phyloP scores from a whole-genome alignment of 2,113 vertebrate genomes.

The Anas platyrhynchos region DNA sequence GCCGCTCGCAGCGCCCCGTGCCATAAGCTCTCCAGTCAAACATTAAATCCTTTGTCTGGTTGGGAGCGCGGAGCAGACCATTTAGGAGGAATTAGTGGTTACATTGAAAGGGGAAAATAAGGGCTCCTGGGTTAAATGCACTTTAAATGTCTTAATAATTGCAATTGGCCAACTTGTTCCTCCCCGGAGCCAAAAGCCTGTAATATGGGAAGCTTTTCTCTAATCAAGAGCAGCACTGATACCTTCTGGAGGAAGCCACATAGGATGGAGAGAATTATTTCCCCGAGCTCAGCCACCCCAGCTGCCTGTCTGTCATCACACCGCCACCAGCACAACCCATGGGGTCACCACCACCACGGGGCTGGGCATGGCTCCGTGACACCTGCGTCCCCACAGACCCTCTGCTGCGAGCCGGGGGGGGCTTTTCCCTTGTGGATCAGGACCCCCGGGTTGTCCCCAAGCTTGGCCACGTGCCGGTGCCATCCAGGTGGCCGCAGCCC shows the following conservation, averaged over 20 bases:
- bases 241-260: conserved; percentile 64
- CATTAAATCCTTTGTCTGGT: conserved; percentile 65
- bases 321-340: background rate
- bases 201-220: conserved; percentile 68
- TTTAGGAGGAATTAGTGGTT: conserved; percentile 64
- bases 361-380: background rate
- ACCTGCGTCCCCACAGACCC: background rate
- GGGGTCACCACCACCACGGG: background rate
- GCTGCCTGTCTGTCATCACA: background rate
- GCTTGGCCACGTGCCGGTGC: background rate
- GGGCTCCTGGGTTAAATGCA: conserved; percentile 67
- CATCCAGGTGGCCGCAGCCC: conserved; percentile 55
- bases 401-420: accelerated
- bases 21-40: conserved; percentile 17
- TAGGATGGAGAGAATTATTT: conserved; percentile 55
- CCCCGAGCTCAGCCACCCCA: background rate
- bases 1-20: background rate
- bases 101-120: conserved; percentile 62
- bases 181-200: conserved; percentile 67
- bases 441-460: background rate
- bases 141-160: conserved; percentile 76
- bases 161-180: conserved; percentile 65
- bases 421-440: background rate
- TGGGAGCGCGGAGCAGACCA: conserved; percentile 9
- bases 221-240: conserved; percentile 66